Evolutionary conservation across 2,797 vertebrate genomes (phyloP).

Genomic region (Centroberyx gerrardi): DNA sequence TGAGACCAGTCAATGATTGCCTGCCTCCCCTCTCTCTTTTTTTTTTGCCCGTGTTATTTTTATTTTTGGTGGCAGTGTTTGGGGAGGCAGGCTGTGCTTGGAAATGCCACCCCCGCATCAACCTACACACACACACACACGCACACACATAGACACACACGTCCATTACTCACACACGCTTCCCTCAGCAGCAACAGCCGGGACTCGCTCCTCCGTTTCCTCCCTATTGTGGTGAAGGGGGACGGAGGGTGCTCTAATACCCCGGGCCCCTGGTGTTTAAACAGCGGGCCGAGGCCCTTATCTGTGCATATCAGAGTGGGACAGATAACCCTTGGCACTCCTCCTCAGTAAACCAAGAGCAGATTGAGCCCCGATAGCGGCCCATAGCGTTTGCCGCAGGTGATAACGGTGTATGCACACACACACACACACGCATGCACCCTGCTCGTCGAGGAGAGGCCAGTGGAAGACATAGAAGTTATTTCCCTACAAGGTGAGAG

Average conservation of each 20-base stretch:
- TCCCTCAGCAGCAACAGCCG: conserved; percentile 18
- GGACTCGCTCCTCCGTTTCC: conserved; percentile 74
- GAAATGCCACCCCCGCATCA: conserved; percentile 60
- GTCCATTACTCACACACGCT: conserved; percentile 59
- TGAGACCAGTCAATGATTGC: conserved; percentile 35
- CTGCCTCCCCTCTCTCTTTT: conserved; percentile 10
- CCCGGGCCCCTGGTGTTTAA: conserved; percentile 78
- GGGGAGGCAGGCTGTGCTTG: conserved; percentile 23
- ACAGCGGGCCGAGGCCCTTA: conserved; percentile 81
- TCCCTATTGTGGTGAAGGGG: conserved; percentile 69
- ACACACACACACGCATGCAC: conserved; percentile 22
- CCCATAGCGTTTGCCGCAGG: conserved; percentile 78
- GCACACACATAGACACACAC: conserved; percentile 1
- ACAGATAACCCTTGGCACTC: conserved; percentile 90
- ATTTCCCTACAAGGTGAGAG: conserved; percentile 42
- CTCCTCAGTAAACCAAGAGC: conserved; percentile 81
- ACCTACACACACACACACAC: conserved; percentile 58
- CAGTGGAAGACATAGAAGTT: conserved; percentile 35
- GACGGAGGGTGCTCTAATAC: conserved; percentile 71
- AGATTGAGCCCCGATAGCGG: conserved; percentile 83
- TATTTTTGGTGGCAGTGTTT: conserved; percentile 44
- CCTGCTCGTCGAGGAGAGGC: conserved; percentile 59
- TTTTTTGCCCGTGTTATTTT: conserved; percentile 18
- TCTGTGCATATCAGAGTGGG: conserved; percentile 86
- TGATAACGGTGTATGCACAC: conserved; percentile 70